These are phyloP conservation scores for Brachyptera putata DNA, from an alignment of 2,888 invertebrate genomes.

Conservation along the genomic window DNA sequence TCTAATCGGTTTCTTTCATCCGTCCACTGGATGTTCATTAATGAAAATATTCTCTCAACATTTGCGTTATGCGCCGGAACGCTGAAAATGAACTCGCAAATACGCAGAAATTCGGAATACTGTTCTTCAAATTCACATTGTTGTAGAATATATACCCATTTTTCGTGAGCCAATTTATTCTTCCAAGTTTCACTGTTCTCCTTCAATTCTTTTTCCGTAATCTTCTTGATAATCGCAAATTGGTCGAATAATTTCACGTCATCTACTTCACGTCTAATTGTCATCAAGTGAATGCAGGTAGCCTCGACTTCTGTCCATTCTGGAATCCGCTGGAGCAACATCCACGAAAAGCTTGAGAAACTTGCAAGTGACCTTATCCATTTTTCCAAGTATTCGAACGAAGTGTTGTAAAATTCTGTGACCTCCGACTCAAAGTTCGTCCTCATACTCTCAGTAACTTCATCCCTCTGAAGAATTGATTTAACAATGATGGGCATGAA, in stretches of 20 bases:
- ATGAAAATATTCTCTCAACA: conserved; percentile 9
- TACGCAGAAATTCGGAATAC: not conserved
- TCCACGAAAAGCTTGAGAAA: too few relatives aligned
- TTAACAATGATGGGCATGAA: not conserved
- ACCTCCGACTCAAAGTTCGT: not conserved
- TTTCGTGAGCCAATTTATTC: too few relatives aligned
- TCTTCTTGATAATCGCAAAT: too few relatives aligned
- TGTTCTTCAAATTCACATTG: not conserved
- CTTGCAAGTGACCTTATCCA: too few relatives aligned
- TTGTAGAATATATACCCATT: too few relatives aligned
- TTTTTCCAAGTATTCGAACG: not conserved
- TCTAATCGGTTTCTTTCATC: not conserved
- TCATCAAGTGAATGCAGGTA: too few relatives aligned
- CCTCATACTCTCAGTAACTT: not conserved
- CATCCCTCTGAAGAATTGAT: not conserved
- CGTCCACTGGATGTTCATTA: conserved; percentile 1
- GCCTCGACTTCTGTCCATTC: too few relatives aligned
- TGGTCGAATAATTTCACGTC: not conserved
- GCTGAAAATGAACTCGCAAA: not conserved
- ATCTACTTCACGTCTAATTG: too few relatives aligned
- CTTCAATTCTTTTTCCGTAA: too few relatives aligned
- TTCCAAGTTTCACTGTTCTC: too few relatives aligned
- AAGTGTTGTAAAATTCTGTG: not conserved
- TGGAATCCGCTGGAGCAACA: too few relatives aligned
- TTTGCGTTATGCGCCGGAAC: not conserved